phyloP scores from a whole-genome alignment of 1,140 invertebrate genomes.

The Lasioglossum baleicum region DNA sequence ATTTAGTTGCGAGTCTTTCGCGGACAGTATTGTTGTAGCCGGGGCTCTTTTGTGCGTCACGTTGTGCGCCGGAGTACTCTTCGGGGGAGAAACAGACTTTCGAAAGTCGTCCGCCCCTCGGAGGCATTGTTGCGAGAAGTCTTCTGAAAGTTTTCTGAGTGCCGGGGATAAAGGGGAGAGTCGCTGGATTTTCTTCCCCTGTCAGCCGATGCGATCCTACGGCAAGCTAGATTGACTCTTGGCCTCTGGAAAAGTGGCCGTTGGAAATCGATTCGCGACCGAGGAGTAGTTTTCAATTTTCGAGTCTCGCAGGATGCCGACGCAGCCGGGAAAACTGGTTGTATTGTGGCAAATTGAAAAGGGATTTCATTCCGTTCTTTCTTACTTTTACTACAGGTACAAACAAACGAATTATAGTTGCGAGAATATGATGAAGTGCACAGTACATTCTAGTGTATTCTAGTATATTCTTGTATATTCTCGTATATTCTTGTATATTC shows the following conservation, averaged over 20 bases:
- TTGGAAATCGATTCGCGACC: neutral
- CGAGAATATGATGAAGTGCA: no score
- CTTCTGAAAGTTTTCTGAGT: neutral
- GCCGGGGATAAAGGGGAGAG: neutral
- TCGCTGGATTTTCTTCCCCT: neutral
- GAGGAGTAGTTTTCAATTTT: neutral
- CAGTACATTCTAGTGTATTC: no score
- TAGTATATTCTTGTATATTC: no score
- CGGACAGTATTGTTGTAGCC: neutral
- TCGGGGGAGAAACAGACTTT: neutral
- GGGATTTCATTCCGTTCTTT: no score
- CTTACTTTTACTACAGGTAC: no score
- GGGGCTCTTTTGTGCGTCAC: neutral
- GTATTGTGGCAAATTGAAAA: no score
- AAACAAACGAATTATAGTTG: no score
- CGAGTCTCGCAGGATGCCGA: no score
- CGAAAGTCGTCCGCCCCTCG: neutral
- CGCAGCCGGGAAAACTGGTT: no score
- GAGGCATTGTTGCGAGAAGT: constrained; percentile 7
- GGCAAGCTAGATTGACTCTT: neutral
- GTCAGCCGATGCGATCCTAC: neutral
- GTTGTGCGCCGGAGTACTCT: neutral
- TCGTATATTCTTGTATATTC: no score
- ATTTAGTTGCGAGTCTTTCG: constrained; percentile 1
- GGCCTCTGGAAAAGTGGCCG: neutral